Base-by-base conservation (phyloP, 2,797 vertebrate species). In the Pygocentrus nattereri region DNA sequence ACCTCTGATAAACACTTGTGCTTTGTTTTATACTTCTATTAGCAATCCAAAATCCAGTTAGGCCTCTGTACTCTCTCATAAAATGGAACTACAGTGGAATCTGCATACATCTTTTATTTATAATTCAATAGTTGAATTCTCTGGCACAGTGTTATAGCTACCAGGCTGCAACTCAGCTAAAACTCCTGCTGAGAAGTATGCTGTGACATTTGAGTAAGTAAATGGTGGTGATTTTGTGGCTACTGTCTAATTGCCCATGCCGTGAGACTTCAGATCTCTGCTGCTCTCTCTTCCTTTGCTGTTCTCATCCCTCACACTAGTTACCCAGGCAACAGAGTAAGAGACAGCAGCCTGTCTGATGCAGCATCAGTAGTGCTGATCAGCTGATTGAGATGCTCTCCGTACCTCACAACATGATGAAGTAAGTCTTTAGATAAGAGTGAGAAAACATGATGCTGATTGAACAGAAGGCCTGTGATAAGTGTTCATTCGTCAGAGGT, bases 241-340 rank as follows among this genome's bases (percentile, higher is more conserved):
- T 27, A 34, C 54, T 2, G 44, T 31, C 25, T 76, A 76, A 65
- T 49, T 31, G 59, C n/a, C 58, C 38, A 62, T 44, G 47, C 59
- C 47, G 44, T 19, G 23, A 76, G 74, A 76, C 73, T 80, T 71
- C 27, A 54, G 78, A 59, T 77, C 13, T 70, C 74, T 61, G 12
- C 18, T 47, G 74, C 21, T 78, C 68, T 59, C 12, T 54, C 69
- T 74, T 38, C 21, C 25, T 62, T 23, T 78, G 61, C 18, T 85
- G 59, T 74, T 74, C n/a, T 69, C n/a, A 27, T 74, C 31, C 56
- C 30, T 64, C 64, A 72, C 73, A 47, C 25, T 70, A 64, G 86
- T 87, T 87, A 81, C 86, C 83, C 38, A 5, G 81, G 83, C 81
- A 87, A 87, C 82, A 72, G 74, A 67, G 74, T 75, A 79, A 72